Percentiles rank a stretch among this genome's conserved stretches.
These are phyloP conservation scores for Laothoe populi DNA, from an alignment of 2,888 invertebrate genomes.

Conservation along the genomic window DNA sequence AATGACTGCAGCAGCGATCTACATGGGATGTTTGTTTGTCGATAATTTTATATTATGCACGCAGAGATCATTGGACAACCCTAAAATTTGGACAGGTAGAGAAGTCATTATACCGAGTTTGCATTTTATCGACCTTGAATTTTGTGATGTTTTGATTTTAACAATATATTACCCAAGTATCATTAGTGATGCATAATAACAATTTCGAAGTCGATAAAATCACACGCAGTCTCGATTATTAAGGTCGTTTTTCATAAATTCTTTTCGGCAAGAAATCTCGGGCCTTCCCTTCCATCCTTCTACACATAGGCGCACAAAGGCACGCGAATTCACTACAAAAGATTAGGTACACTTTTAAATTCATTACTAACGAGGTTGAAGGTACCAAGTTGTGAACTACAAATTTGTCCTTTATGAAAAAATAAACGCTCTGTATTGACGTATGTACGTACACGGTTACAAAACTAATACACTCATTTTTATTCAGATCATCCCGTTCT, in stretches of 20 bases:
- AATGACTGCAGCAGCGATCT: constrained; percentile 49
- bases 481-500: constrained; percentile 39
- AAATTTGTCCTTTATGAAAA: constrained; percentile 66
- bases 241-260: constrained; percentile 16
- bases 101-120: constrained; percentile 3
- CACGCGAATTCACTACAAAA: constrained; percentile 25
- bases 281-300: constrained; percentile 14
- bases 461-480: constrained; percentile 54
- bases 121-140: neutral
- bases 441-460: constrained; percentile 59
- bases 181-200: neutral
- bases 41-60: constrained; percentile 48
- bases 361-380: constrained; percentile 16
- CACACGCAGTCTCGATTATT: neutral
- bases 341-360: constrained; percentile 24
- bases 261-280: constrained; percentile 18
- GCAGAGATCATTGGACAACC: constrained; percentile 45
- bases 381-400: constrained; percentile 39
- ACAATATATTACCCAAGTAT: too few species aligned
- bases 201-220: constrained; percentile 10
- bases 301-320: constrained; percentile 24
- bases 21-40: constrained; percentile 38
- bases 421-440: constrained; percentile 70
- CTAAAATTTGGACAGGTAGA: constrained; percentile 15
- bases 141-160: neutral